Evolutionary conservation across 2,888 invertebrate genomes (phyloP).

Genomic region (Clistopyga incitator): DNA sequence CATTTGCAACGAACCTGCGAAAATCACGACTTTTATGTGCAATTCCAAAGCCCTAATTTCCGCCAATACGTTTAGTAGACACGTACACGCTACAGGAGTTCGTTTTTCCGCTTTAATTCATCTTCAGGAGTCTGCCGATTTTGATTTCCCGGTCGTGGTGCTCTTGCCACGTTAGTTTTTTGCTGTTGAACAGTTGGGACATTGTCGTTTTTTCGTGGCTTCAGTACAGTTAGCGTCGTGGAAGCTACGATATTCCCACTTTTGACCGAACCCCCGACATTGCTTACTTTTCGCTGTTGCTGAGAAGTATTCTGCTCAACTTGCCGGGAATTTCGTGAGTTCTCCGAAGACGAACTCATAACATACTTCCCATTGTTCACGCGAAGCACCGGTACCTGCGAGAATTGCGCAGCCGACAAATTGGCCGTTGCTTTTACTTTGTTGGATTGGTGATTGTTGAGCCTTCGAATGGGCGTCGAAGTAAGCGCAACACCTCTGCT

Average conservation of each 20-base stretch:
- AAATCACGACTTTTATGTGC: neutral
- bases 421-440: neutral
- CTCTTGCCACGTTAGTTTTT: neutral
- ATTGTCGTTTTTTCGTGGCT: slow-evolving; percentile 26
- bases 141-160: neutral
- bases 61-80: neutral
- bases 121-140: neutral
- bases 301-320: neutral
- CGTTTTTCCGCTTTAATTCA: neutral
- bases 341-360: neutral
- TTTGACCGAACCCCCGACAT: neutral
- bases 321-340: neutral
- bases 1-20: neutral
- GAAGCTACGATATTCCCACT: neutral
- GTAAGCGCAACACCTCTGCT: neutral
- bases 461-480: neutral
- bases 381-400: neutral
- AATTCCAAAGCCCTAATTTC: neutral
- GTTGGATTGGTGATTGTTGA: neutral
- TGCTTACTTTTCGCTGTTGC: neutral
- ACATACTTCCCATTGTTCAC: neutral
- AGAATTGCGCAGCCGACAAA: neutral
- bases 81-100: neutral
- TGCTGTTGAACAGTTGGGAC: slow-evolving; percentile 3
- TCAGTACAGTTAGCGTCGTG: slow-evolving; percentile 11